Evolutionary conservation across 2,113 vertebrate genomes (phyloP), one percentile per base, ranked within the genome.

Genomic region (Pleuronectes platessa): DNA sequence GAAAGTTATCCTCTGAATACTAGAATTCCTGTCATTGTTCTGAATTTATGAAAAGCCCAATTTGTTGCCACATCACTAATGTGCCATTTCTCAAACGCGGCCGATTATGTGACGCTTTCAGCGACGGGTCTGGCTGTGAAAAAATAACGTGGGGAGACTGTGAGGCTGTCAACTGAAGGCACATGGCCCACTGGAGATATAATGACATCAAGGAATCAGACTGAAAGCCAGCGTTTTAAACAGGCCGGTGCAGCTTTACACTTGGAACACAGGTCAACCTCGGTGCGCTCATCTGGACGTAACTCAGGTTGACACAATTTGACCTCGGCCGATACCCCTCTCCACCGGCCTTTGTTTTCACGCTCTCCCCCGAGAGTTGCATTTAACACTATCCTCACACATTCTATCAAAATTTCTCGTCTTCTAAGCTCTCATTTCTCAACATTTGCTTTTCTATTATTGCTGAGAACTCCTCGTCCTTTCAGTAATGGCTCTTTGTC

Each of bases 221-320:
- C 84, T 81, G 80, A 88, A 86, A 86, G 83, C 35, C 11, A 31
- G 72, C 83, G 84, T 84, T 90, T 87, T 84, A 75, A 91, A 83
- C 76, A 66, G 81, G 73, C 86, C 26, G 72, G 56, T 71, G 78
- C 65, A 49, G 55, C 78, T 86, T 88, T 80, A 86, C 67, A 88
- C 82, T 85, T 74, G 74, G 83, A 73, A 68, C 81, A 76, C 79
- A 86, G 88, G 88, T 90, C 87, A 88, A 55, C 73, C 12, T 62
- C 76, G 14, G 90, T 82, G 90, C 91, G 59, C 84, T 91, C 93
- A 94, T 90, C 94, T 92, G 93, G 55, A 92, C 82, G 10, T 94
- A 95, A 95, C 90, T 90, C 83, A 92, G 93, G 91, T 92, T 90
- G 94, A 95, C 94, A 94, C 92, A 86, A 88, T 94, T 94, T 94